Base-by-base conservation (phyloP, 2,113 vertebrate species). In the Chaetura pelagica region DNA sequence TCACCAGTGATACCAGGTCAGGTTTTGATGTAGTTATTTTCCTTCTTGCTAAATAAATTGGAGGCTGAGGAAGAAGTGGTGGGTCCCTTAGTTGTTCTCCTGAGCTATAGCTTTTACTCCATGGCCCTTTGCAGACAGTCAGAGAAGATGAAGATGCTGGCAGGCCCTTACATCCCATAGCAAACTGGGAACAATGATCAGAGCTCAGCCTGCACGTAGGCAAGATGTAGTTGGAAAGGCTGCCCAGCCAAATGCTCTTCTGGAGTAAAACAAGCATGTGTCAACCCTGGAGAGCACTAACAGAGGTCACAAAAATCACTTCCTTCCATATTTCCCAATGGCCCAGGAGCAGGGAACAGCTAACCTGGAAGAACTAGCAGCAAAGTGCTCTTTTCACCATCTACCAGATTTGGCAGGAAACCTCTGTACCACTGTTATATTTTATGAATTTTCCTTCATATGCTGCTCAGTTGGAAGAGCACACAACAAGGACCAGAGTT, bases 401-500 rank as follows among this genome's bases (percentile, higher is more conserved):
- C 23, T 82, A 23, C 24, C 21, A 40, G 15, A 6, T 32, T 18
- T 52, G 24, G 9, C 29, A 80, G 34, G 59, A 57, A 61, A 64
- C 3, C 20, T 38, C 44, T 67, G 22, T 38, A 30, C 9, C 3
- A 82, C 24, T 54, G 1, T 51, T 55, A 38, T 7, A 15, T 29
- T 58, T n/a, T 49, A 32, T 22, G 20, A 93, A 29, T 75, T 75
- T 51, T 52, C 19, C 20, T 72, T 71, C 12, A 29, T 21, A 38
- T 19, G 17, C 12, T 79, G 8, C 40, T 92, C 27, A 44, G 38
- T 51, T 51, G 81, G 24, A 42, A 29, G 4, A 52, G 34, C 40
- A 48, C 4, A 3, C 7, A 61, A 17, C 0, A 0, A 63, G 32
- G 23, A 51, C 5, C 4, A 55, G 30, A 20, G 22, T 20, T 6